Conservation (phyloP, 1,140 invertebrate species). For the Teleopsis dalmanni region DNA sequence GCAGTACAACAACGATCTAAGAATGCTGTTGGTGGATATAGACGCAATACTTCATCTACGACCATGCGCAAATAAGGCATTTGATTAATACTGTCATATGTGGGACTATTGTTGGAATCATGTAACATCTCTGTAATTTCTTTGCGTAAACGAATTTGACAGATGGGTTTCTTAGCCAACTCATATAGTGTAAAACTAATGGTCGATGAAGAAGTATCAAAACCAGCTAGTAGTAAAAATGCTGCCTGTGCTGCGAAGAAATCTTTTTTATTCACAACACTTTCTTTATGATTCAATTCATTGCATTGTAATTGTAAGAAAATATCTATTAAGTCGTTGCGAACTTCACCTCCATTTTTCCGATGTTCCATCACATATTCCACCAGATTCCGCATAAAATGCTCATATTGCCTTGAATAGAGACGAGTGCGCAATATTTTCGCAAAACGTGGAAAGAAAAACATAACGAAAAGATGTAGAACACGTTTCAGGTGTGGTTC, state of each 20-base stretch:
- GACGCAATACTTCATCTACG: conserved; percentile 48
- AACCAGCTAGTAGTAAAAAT: conserved; percentile 56
- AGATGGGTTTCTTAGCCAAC: conserved; percentile 40
- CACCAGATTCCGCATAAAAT: conserved; percentile 38
- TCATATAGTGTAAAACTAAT: conserved; percentile 47
- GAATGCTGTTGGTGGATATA: conserved; percentile 53
- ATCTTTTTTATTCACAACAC: conserved; percentile 32
- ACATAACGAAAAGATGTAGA: conserved; percentile 33
- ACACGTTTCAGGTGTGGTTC: conserved; percentile 21
- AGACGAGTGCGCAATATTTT: conserved; percentile 23
- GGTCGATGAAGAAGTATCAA: conserved; percentile 47
- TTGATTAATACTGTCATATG: conserved; percentile 43
- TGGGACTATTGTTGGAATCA: conserved; percentile 25
- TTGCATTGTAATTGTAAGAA: conserved; percentile 35
- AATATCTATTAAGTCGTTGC: conserved; percentile 46
- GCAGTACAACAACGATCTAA: conserved; percentile 45
- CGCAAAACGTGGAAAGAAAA: conserved; percentile 40
- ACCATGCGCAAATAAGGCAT: conserved; percentile 44
- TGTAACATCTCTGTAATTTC: conserved; percentile 40
- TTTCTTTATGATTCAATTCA: neutral
- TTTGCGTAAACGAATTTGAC: conserved; percentile 43
- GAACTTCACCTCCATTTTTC: conserved; percentile 17
- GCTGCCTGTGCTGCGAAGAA: conserved; percentile 54
- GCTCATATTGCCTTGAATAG: conserved; percentile 28
- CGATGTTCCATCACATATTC: conserved; percentile 37